Evolutionary conservation across 2,113 vertebrate species (phyloP).

Genomic region (Notechis scutatus): DNA sequence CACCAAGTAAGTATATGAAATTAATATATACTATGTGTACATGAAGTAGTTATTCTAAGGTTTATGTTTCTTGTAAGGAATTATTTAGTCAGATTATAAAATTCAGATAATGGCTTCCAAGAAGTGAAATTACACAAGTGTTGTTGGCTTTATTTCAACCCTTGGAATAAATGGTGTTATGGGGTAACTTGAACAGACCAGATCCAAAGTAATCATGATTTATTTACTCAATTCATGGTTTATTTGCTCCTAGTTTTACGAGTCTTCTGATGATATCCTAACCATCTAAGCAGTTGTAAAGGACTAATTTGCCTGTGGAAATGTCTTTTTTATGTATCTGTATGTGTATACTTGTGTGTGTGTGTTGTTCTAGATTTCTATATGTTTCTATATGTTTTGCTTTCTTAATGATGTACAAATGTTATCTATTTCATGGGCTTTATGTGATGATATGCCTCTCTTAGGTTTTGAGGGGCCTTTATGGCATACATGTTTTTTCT

Average conservation of each 20-base stretch:
- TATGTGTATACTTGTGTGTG: too few species aligned
- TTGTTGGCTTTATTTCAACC: background rate
- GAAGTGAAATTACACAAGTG: background rate
- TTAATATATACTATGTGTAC: slow-evolving; percentile 61
- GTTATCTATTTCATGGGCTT: background rate
- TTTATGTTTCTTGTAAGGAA: background rate
- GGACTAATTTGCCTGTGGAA: too few species aligned
- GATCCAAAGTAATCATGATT: background rate
- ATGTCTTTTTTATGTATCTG: too few species aligned
- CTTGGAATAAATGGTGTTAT: background rate
- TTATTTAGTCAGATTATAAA: background rate
- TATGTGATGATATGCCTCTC: background rate
- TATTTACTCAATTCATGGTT: background rate
- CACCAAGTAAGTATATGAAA: slow-evolving; percentile 89
- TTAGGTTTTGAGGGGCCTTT: background rate
- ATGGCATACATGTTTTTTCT: background rate
- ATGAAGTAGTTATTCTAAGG: background rate
- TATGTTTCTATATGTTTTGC: background rate
- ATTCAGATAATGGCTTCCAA: background rate
- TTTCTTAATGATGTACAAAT: background rate
- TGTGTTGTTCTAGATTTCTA: background rate
- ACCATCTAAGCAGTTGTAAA: background rate
- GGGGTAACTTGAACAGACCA: background rate
- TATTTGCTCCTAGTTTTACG: background rate
- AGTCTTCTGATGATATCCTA: background rate